Evolutionary conservation across 2,797 vertebrate genomes (phyloP).

Genomic region (Myotis pilosus): DNA sequence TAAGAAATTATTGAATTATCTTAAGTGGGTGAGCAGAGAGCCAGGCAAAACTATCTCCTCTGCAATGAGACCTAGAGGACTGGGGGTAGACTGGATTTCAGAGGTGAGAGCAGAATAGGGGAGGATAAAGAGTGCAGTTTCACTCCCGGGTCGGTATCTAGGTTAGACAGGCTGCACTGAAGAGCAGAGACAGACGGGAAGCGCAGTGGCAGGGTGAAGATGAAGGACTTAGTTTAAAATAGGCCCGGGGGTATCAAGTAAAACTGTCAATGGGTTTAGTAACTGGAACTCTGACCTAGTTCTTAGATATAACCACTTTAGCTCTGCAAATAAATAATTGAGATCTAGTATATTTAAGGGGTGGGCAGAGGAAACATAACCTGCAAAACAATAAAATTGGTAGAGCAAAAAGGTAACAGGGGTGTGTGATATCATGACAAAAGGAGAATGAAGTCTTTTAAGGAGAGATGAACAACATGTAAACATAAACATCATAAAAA

Average conservation of each 20-base stretch:
- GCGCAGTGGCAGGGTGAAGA: neutral
- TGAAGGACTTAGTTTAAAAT: neutral
- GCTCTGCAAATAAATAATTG: neutral
- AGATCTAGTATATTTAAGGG: neutral
- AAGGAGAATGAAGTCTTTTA: neutral
- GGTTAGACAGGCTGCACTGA: neutral
- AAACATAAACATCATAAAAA: neutral
- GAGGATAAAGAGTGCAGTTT: neutral
- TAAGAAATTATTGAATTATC: neutral
- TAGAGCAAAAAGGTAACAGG: neutral
- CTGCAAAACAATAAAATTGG: neutral
- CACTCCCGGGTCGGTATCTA: neutral
- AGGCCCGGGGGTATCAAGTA: neutral
- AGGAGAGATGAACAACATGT: neutral
- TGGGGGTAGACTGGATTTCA: neutral
- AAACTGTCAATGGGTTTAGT: neutral
- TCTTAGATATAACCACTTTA: neutral
- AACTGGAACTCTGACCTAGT: neutral
- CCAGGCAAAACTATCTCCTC: neutral
- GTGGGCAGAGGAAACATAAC: neutral
- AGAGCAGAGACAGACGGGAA: neutral
- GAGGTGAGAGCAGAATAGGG: neutral
- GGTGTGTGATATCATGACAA: neutral
- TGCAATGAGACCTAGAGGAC: neutral
- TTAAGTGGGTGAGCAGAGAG: neutral